Evolutionary conservation across 2,113 vertebrate species (phyloP).

Genomic region (Bubo blakistoni): DNA sequence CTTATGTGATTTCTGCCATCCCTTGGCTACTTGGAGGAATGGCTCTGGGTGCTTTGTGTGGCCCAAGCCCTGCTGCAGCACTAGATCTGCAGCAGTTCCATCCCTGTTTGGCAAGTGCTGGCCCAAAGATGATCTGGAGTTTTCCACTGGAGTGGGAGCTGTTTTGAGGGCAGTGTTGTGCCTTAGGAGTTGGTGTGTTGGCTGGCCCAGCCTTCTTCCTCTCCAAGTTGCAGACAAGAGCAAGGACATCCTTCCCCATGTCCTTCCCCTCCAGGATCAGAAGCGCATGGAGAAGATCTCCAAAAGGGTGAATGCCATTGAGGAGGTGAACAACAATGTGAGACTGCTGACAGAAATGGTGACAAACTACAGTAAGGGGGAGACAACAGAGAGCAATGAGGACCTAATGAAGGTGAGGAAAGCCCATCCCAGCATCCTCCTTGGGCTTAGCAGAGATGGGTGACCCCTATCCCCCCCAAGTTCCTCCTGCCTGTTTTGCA

Average conservation of each 20-base stretch:
- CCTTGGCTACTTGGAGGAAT: neutral
- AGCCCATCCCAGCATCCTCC: neutral
- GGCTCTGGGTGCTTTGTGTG: neutral
- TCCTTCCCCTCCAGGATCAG: constrained; percentile 79
- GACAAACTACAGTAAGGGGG: constrained; percentile 82
- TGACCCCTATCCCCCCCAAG: neutral
- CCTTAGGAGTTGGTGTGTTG: neutral
- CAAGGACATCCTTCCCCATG: neutral
- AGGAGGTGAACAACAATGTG: constrained; percentile 95
- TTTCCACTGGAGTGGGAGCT: neutral
- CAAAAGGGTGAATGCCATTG: constrained; percentile 91
- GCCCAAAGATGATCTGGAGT: neutral
- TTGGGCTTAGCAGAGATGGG: neutral
- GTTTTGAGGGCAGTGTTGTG: neutral
- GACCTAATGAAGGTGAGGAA: constrained; percentile 90
- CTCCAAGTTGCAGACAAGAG: neutral
- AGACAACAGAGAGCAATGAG: constrained; percentile 82
- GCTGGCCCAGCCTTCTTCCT: neutral
- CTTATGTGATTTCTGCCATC: neutral
- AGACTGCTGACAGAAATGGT: constrained; percentile 92
- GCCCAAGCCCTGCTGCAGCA: neutral
- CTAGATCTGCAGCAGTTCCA: neutral
- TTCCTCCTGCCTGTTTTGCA: neutral
- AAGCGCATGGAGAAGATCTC: constrained; percentile 97
- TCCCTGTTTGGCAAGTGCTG: neutral